A percentile compares a stretch with the other conserved stretches of the same genome.
phyloP scores from a whole-genome alignment of 2,888 invertebrate genomes.

The Miltochrista miniata region DNA sequence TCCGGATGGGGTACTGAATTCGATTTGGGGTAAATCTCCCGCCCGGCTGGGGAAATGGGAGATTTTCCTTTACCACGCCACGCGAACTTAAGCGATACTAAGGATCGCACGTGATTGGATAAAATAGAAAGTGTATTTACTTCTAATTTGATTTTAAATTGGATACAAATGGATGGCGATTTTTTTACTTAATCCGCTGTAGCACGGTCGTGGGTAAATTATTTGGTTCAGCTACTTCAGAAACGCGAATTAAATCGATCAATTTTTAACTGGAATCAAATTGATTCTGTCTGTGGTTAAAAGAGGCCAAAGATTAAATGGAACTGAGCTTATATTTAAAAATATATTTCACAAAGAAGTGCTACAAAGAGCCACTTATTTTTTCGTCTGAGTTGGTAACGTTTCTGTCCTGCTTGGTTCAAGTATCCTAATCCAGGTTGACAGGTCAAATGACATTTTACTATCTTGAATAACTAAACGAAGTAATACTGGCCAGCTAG shows the following conservation, averaged over 20 bases:
- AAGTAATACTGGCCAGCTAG: too few species aligned
- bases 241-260: slow-evolving; percentile 62
- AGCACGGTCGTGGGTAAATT: slow-evolving; percentile 55
- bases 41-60: slow-evolving; percentile 60
- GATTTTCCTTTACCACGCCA: slow-evolving; percentile 60
- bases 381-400: too few species aligned
- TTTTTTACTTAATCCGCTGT: slow-evolving; percentile 59
- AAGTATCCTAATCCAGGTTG: too few species aligned
- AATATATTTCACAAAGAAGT: too few species aligned
- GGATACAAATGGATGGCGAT: slow-evolving; percentile 74
- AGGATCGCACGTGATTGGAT: slow-evolving; percentile 71
- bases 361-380: too few species aligned
- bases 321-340: too few species aligned
- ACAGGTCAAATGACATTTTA: too few species aligned
- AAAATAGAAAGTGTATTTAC: slow-evolving; percentile 77
- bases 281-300: background rate
- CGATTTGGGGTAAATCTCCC: slow-evolving; percentile 79
- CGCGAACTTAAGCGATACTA: slow-evolving; percentile 54
- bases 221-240: slow-evolving; percentile 58
- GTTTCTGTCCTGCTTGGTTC: too few species aligned
- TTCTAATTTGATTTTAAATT: slow-evolving; percentile 81
- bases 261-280: slow-evolving; percentile 40
- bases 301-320: too few species aligned
- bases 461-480: too few species aligned
- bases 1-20: slow-evolving; percentile 69